Percentiles rank a stretch among this genome's conserved stretches.
phyloP scores from a whole-genome alignment of 2,113 vertebrate genomes.

The Triplophysa siluroides region DNA sequence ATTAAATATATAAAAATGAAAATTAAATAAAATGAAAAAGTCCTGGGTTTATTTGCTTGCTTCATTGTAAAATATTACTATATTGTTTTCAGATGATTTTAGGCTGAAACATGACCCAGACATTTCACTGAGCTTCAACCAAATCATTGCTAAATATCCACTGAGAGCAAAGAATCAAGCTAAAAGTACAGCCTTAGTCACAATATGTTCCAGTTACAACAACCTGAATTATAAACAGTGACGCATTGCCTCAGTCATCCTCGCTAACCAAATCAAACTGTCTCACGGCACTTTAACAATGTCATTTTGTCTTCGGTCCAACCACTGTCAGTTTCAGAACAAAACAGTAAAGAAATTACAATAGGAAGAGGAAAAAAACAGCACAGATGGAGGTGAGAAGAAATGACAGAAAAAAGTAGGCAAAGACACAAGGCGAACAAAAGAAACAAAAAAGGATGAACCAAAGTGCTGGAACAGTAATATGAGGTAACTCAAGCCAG shows the following conservation, averaged over 20 bases:
- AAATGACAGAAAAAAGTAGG: background rate
- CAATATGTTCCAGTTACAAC: background rate
- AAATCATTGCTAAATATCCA: background rate
- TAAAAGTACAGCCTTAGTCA: background rate
- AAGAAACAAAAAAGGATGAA: slow-evolving; percentile 51
- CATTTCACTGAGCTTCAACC: background rate
- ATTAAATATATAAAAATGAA: too few species aligned
- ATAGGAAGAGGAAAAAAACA: background rate
- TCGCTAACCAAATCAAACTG: background rate
- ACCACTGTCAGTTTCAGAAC: background rate
- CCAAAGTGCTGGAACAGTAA: slow-evolving; percentile 61
- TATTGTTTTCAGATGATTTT: background rate
- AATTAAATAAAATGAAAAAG: too few species aligned
- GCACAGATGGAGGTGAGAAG: slow-evolving; percentile 20
- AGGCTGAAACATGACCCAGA: background rate
- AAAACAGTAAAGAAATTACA: slow-evolving; percentile 3
- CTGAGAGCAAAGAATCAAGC: background rate
- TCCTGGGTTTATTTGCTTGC: too few species aligned
- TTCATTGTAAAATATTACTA: too few species aligned
- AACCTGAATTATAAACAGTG: slow-evolving; percentile 13
- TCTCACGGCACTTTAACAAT: background rate
- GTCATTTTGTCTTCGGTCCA: too few species aligned
- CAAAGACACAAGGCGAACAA: slow-evolving; percentile 15
- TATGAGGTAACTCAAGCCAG: slow-evolving; percentile 71
- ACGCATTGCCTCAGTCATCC: background rate